Evolutionary conservation across 2,888 invertebrate species (phyloP), one percentile per base, ranked within the genome.

Genomic region (Margaritifera margaritifera): DNA sequence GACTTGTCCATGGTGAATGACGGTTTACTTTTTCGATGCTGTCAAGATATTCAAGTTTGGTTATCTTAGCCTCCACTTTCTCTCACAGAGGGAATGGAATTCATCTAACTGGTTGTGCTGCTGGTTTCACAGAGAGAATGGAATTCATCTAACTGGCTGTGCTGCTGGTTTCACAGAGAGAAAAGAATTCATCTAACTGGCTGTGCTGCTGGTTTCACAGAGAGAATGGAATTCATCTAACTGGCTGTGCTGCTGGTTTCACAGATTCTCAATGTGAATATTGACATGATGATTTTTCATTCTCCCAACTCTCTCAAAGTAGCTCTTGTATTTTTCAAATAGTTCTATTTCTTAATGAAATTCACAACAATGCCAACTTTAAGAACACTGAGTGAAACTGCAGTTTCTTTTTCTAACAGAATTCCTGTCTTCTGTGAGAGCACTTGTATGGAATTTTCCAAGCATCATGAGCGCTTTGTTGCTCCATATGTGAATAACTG

Each of bases 1-100:
- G 76, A 24, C 53, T 63, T 31, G 74, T 62, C 72, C 69, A 72
- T 24, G 53, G 27, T 64, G 67, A 65, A n/a, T 74, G 69, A 11
- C 50, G 64, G 4, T 75, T 50, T 8, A 72, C 72, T 67, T 64
- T 66, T 65, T 74, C 78, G 57, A 75, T 78, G 50, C 74, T 74
- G 55, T 74, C 74, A n/a, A 61, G 19, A 19, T 22, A 19, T 54
- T 62, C 71, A 20, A 71, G 62, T n/a, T 74, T 70, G 22, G 68
- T 52, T 42, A 75, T 11, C 59, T 71, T 71, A 59, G 54, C 52
- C 19, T 71, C 73, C n/a, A 69, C 51, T 53, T 68, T 71, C 27
- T 64, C 68, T 31, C 71, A 20, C 27, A 69, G 59, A n/a, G 59
- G 18, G 54, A 51, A 68, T 50, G 72, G 68, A n/a, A 68, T 62